A percentile compares a stretch with the other conserved stretches of the same genome.
phyloP scores from a whole-genome alignment of 1,140 invertebrate species.

The Zelostemma sp. region DNA sequence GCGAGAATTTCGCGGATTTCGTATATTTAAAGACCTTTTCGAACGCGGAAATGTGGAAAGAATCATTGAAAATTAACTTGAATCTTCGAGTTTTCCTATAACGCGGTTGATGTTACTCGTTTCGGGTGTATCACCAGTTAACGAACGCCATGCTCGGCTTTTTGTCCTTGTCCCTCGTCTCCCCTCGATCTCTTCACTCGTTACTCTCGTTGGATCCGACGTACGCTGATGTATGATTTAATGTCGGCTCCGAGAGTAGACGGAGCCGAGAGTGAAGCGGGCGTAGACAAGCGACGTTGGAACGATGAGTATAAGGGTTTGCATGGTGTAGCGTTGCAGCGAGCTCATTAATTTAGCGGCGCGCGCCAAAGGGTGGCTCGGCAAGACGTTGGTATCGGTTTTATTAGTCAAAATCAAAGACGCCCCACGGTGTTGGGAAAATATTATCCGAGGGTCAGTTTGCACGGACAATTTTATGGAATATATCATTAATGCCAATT shows the following conservation, averaged over 20 bases:
- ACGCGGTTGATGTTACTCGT: not conserved
- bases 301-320: slow-evolving; percentile 61
- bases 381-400: slow-evolving; percentile 65
- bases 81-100: not conserved
- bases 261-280: slow-evolving; percentile 53
- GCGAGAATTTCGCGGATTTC: slow-evolving; percentile 6
- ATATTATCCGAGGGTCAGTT: not conserved
- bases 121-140: not conserved
- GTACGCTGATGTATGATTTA: slow-evolving; percentile 67
- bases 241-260: slow-evolving; percentile 62
- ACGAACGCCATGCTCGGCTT: not conserved
- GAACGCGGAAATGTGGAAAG: too few species aligned
- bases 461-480: not conserved
- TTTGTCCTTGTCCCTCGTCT: slow-evolving; percentile 3
- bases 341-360: slow-evolving; percentile 69
- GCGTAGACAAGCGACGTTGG: slow-evolving; percentile 53
- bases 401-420: slow-evolving; percentile 65
- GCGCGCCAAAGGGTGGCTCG: slow-evolving; percentile 64
- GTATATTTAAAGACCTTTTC: too few species aligned
- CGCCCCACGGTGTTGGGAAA: not conserved
- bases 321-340: slow-evolving; percentile 65
- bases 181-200: slow-evolving; percentile 39
- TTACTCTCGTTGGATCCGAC: slow-evolving; percentile 42
- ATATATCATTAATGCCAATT: too few species aligned
- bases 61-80: too few species aligned